Evolutionary conservation across 2,888 invertebrate genomes (phyloP), one percentile per base, ranked within the genome.

Genomic region (Chouioia cunea): DNA sequence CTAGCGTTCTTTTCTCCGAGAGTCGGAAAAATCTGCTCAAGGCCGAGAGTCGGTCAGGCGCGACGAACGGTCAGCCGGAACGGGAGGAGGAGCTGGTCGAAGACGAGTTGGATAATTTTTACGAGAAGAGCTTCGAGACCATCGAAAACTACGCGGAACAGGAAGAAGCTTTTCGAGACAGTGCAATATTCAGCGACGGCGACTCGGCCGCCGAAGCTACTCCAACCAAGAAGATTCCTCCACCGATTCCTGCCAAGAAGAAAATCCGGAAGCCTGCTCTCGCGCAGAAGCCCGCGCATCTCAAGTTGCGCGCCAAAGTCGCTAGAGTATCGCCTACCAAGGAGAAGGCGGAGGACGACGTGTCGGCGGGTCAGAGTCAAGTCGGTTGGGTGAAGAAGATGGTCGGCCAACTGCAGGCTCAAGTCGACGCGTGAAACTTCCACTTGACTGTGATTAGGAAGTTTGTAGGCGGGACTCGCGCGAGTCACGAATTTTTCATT

Each of bases 101-200:
- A 46, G 68, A 71, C 16, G 71, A 36, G 36, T 12, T 6, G 36
- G 91, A 92, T 75, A 92, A 92, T 77, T 93, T 90, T 79, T 94
- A 94, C 79, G 94, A 94, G 81, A 90, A 91, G 76, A 90, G 92
- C 0, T 92, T 92, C 80, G 92, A 92, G 78, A 91, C 90, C 46
- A 91, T 93, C 46, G 94, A 94, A 83, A 91, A 90, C 70, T 88
- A 92, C 46, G 83, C 89, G 66, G 89, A 90, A 70, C 73, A 76
- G 76, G 92, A 91, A 76, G 91, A 90, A 75, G 88, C 90, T 0
- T 94, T 93, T 79, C 89, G 94, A 78, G 95, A 95, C 83, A 93
- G 93, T 63, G 94, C 94, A 74, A 92, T 94, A 77, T 94, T 94
- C 83, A 94, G 94, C 74, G 94, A 94, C 79, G 90, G 92, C 72